phyloP scores from a whole-genome alignment of 2,113 vertebrate species.

The Phalacrocorax carbo region DNA sequence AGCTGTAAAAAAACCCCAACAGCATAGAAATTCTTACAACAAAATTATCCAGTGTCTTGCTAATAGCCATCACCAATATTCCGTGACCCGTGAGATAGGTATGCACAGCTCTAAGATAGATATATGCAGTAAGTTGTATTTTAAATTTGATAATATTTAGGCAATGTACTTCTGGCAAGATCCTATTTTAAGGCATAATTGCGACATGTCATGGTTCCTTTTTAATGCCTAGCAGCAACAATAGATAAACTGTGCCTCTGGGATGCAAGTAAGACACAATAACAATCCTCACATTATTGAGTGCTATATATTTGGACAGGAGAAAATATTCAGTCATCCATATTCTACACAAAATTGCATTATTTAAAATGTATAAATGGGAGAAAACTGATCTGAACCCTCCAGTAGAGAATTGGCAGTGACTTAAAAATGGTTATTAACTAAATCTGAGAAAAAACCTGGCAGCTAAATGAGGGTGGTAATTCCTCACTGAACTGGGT shows the following conservation, averaged over 20 bases:
- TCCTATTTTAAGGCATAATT: constrained; percentile 58
- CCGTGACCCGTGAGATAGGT: neutral
- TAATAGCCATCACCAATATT: neutral
- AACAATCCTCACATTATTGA: constrained; percentile 26
- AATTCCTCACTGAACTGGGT: neutral
- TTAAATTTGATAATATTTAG: constrained; percentile 44
- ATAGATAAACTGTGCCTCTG: constrained; percentile 36
- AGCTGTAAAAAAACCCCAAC: neutral
- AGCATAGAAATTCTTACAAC: neutral
- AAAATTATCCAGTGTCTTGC: neutral
- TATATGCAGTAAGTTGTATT: neutral
- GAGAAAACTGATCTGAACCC: constrained; percentile 32
- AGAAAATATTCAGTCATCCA: constrained; percentile 35
- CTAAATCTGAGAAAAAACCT: neutral
- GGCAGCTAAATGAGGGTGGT: neutral
- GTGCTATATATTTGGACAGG: constrained; percentile 40
- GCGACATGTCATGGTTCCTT: neutral
- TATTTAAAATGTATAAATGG: constrained; percentile 35
- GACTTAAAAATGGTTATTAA: constrained; percentile 28
- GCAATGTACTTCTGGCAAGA: constrained; percentile 22
- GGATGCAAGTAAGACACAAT: constrained; percentile 33
- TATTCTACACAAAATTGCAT: constrained; percentile 16
- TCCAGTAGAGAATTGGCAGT: neutral
- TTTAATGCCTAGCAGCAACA: constrained; percentile 47
- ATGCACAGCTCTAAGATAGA: neutral